These are phyloP conservation scores for roundworm (Caenorhabditis elegans) DNA, from an alignment of 1,140 invertebrate species.

Conservation along the genomic window WBcel235 BX284605.5:9503501-9504000, in stretches of 20 bases:
- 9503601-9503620: constrained; percentile 59
- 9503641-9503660: constrained; percentile 59
- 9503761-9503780: constrained; percentile 56
- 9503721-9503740: constrained; percentile 61
- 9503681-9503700: constrained; percentile 62
- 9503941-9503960: no score
- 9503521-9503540: constrained; percentile 61
- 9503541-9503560: not conserved
- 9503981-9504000: no score
- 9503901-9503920: no score
- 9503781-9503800: no score
- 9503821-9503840: no score
- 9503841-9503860: no score
- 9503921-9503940: no score
- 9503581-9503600: constrained; percentile 62
- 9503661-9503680: constrained; percentile 61
- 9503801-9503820: no score
- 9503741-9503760: constrained; percentile 63
- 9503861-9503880: no score
- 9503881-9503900: no score
- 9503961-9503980: no score
- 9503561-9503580: constrained; percentile 61
- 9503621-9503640: constrained; percentile 18
- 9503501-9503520: constrained; percentile 64
- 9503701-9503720: constrained; percentile 64